Percentiles rank a stretch among this genome's conserved stretches.
phyloP scores from a whole-genome alignment of 2,113 vertebrate species.

The Ploceus nigricollis region DNA sequence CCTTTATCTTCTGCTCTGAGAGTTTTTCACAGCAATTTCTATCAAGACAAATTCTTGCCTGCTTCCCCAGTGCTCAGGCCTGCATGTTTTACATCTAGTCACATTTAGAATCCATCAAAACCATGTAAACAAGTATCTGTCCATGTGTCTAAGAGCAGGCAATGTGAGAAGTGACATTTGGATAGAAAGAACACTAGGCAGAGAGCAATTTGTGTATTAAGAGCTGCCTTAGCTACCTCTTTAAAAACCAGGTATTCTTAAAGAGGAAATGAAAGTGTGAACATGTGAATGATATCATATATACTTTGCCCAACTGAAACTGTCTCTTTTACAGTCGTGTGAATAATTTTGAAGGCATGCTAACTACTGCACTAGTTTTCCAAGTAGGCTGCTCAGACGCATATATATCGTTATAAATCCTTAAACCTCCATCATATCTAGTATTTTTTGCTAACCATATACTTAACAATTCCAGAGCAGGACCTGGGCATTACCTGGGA shows the following conservation, averaged over 20 bases:
- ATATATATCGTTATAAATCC: not conserved
- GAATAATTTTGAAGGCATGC: not conserved
- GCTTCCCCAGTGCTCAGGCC: not conserved
- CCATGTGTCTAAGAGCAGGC: not conserved
- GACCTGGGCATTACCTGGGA: constrained; percentile 78
- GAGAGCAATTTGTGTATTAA: not conserved
- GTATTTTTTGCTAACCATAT: not conserved
- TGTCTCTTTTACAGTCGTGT: not conserved
- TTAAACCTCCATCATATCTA: not conserved
- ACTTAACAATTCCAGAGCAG: not conserved
- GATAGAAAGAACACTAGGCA: not conserved
- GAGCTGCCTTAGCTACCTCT: not conserved
- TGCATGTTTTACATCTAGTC: not conserved
- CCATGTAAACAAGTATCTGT: not conserved
- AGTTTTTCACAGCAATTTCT: not conserved
- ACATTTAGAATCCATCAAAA: not conserved
- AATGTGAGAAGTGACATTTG: not conserved
- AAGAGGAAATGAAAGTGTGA: not conserved
- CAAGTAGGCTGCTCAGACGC: not conserved
- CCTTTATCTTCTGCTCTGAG: not conserved
- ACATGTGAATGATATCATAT: not conserved
- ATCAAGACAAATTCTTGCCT: not conserved
- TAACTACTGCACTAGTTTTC: not conserved
- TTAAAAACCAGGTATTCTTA: not conserved
- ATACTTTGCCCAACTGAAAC: not conserved